Percentiles rank a stretch among this genome's conserved stretches.
phyloP scores from a whole-genome alignment of 2,113 vertebrate species.

The Serinus canaria region DNA sequence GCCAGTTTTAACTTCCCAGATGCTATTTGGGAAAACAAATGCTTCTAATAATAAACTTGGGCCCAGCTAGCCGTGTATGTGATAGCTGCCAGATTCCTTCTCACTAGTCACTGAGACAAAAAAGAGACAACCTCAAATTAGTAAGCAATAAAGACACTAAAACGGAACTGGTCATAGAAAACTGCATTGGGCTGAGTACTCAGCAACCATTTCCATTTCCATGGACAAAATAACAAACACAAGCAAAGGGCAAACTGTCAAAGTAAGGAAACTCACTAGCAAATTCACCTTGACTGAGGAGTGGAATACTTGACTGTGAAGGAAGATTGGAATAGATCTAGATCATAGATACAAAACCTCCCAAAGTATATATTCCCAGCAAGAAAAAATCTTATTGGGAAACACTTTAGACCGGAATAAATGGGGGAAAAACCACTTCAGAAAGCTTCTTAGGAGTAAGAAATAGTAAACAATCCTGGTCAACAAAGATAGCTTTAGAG shows the following conservation, averaged over 20 bases:
- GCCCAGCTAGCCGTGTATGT: neutral
- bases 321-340: neutral
- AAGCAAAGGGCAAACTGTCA: neutral
- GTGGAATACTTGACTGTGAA: neutral
- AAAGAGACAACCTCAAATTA: neutral
- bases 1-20: neutral
- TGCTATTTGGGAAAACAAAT: conserved; percentile 24
- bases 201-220: neutral
- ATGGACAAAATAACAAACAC: neutral
- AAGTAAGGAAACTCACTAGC: neutral
- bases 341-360: neutral
- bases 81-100: neutral
- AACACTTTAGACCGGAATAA: neutral
- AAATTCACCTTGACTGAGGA: neutral
- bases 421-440: neutral
- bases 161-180: neutral
- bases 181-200: neutral
- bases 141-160: neutral
- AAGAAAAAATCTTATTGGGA: neutral
- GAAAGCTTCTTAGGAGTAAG: neutral
- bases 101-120: neutral
- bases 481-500: neutral
- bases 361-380: neutral
- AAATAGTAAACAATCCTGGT: neutral
- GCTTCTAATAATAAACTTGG: conserved; percentile 26